Percentiles rank a stretch among this genome's conserved stretches.
Evolutionary conservation across 2,888 invertebrate genomes (phyloP).

Genomic region (Autographa gamma): DNA sequence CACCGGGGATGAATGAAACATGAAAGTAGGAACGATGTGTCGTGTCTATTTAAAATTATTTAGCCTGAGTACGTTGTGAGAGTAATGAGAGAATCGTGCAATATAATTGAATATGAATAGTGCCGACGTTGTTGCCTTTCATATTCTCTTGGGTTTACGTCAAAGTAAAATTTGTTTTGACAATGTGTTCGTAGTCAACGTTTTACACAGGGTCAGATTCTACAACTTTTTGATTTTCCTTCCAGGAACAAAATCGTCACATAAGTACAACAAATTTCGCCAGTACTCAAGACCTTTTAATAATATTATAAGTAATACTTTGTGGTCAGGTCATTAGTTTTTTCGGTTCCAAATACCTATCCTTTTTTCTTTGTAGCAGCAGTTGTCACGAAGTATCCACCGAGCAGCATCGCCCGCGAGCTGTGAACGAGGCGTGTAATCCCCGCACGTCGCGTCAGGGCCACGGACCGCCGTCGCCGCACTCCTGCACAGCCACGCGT

Average conservation of each 20-base stretch:
- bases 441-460: slow-evolving; percentile 25
- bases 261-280: no score
- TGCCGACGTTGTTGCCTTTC: neutral
- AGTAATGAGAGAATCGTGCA: slow-evolving; percentile 6
- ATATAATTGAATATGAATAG: slow-evolving; percentile 5
- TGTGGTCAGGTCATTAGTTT: no score
- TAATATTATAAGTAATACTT: no score
- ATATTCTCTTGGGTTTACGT: neutral
- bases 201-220: no score
- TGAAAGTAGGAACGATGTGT: neutral
- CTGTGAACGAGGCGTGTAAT: slow-evolving; percentile 22
- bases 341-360: no score
- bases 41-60: neutral
- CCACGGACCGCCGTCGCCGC: slow-evolving; percentile 12
- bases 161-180: neutral
- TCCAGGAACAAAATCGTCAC: no score
- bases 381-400: slow-evolving; percentile 9
- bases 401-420: slow-evolving; percentile 11
- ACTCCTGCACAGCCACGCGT: slow-evolving; percentile 33
- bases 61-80: slow-evolving; percentile 1
- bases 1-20: neutral
- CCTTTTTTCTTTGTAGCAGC: neutral
- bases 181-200: neutral
- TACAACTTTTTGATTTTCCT: no score
- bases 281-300: no score